Evolutionary conservation across 2,113 vertebrate species (phyloP).

Genomic region (Passer domesticus): DNA sequence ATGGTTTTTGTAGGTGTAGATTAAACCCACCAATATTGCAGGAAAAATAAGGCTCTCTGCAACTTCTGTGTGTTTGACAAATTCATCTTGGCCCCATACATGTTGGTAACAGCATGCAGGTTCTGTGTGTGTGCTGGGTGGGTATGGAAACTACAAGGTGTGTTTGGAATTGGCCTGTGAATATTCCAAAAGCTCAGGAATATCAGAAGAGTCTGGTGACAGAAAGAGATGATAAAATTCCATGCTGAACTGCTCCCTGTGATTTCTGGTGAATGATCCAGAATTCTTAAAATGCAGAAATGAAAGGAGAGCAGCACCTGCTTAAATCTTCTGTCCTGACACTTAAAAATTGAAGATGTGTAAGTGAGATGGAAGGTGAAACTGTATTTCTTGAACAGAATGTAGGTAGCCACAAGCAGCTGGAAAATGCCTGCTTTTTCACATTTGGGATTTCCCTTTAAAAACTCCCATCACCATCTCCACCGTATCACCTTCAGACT

Average conservation of each 20-base stretch:
- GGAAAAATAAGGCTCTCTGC: accelerated
- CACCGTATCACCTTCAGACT: not conserved
- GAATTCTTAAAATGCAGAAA: not conserved
- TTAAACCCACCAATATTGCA: not conserved
- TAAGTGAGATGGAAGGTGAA: not conserved
- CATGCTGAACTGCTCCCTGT: accelerated
- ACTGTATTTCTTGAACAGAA: not conserved
- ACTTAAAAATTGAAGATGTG: not conserved
- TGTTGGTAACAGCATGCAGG: not conserved
- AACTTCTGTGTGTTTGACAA: not conserved
- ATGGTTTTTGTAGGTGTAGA: not conserved
- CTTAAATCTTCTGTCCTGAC: not conserved
- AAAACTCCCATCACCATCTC: not conserved
- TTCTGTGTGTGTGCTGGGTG: not conserved
- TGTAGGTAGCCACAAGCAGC: not conserved
- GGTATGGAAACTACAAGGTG: accelerated
- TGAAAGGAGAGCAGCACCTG: accelerated
- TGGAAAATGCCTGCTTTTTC: not conserved
- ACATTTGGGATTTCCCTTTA: not conserved
- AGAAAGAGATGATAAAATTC: accelerated
- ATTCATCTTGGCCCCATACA: accelerated
- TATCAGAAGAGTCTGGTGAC: not conserved
- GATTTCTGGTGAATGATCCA: not conserved
- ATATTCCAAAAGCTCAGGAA: not conserved
- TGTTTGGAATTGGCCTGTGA: not conserved